Conservation (phyloP, 2,888 invertebrate species). For the Nymphalis urticae region DNA sequence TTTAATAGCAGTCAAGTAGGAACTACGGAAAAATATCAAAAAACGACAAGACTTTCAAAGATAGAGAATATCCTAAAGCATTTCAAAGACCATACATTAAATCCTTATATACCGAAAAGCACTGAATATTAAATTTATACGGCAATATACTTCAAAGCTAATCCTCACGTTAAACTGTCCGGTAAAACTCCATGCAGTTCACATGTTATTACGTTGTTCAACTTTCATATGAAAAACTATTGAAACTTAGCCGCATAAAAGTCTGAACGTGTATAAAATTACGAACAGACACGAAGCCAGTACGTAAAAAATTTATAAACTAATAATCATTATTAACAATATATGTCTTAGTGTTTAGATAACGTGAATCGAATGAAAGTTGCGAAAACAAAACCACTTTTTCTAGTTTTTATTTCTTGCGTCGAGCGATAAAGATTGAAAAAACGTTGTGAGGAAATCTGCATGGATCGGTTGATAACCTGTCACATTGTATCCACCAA, state of each 20-base stretch:
- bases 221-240: background rate
- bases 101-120: background rate
- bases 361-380: no score
- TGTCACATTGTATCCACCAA: no score
- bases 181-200: background rate
- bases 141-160: conserved; percentile 1
- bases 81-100: background rate
- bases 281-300: background rate
- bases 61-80: no score
- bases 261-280: background rate
- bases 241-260: conserved; percentile 1
- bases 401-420: no score
- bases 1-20: no score
- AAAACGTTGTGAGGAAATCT: no score
- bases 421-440: no score
- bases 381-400: no score
- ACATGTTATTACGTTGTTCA: background rate
- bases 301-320: background rate
- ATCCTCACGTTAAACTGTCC: background rate
- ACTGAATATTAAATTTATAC: conserved; percentile 5
- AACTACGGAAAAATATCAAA: no score
- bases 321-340: background rate
- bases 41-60: no score
- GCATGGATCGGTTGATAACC: no score
- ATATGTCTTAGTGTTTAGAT: no score